A percentile compares a stretch with the other conserved stretches of the same genome.
phyloP scores from a whole-genome alignment of 2,888 invertebrate species.

The Sphaerophoria taeniata region DNA sequence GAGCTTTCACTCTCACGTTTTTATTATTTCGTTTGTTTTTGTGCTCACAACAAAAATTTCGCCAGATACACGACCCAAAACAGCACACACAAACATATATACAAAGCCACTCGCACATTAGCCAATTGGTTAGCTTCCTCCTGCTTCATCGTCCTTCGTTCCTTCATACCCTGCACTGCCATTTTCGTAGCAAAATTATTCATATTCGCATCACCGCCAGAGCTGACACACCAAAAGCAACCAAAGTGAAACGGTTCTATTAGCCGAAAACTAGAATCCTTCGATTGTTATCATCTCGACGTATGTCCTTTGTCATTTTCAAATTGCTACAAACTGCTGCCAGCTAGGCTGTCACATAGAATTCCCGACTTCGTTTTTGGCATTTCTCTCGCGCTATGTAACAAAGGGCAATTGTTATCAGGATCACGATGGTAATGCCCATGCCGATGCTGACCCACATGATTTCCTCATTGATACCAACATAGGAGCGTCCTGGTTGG shows the following conservation, averaged over 20 bases:
- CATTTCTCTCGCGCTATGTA: slow-evolving; percentile 92
- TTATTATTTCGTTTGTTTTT: slow-evolving; percentile 1
- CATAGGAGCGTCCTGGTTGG: slow-evolving; percentile 89
- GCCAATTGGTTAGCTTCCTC: slow-evolving; percentile 29
- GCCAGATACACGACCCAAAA: slow-evolving; percentile 41
- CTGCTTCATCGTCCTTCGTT: slow-evolving; percentile 27
- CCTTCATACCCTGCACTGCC: slow-evolving; percentile 60
- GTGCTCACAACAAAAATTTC: slow-evolving; percentile 40
- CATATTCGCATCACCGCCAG: neutral
- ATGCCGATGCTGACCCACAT: slow-evolving; percentile 93
- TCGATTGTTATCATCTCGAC: slow-evolving; percentile 62
- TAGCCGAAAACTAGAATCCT: slow-evolving; percentile 55
- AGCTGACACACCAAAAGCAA: neutral
- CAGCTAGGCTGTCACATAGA: slow-evolving; percentile 87
- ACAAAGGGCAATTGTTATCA: slow-evolving; percentile 92
- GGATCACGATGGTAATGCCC: slow-evolving; percentile 87
- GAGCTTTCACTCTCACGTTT: slow-evolving; percentile 11
- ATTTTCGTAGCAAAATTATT: slow-evolving; percentile 48
- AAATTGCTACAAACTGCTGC: slow-evolving; percentile 63
- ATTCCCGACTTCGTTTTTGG: slow-evolving; percentile 88
- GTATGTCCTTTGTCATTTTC: slow-evolving; percentile 50
- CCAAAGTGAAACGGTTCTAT: slow-evolving; percentile 8
- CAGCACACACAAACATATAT: slow-evolving; percentile 40
- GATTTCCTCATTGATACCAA: slow-evolving; percentile 93
- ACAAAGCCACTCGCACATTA: slow-evolving; percentile 30